Percentiles rank a stretch among this genome's conserved stretches.
phyloP scores from a whole-genome alignment of 2,113 vertebrate species.

The Notothenia coriiceps region DNA sequence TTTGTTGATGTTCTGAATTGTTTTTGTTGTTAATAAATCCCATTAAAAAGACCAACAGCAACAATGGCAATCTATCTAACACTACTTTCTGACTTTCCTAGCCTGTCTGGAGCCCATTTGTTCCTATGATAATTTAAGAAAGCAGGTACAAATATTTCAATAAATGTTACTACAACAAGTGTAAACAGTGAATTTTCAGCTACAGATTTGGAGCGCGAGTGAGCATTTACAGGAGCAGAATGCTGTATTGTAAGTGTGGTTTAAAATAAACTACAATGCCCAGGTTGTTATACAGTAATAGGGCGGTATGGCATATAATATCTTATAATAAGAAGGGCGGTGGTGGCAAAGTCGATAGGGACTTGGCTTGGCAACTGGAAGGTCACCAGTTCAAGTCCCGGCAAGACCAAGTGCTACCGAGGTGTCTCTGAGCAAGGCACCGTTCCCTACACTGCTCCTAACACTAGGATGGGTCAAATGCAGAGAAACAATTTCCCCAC shows the following conservation, averaged over 20 bases:
- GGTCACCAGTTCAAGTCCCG: too few relatives aligned
- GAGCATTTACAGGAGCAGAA: neutral
- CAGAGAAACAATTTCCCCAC: too few relatives aligned
- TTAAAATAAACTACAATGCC: slow-evolving; percentile 3
- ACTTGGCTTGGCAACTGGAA: too few relatives aligned
- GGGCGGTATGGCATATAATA: too few relatives aligned
- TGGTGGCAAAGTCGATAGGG: too few relatives aligned
- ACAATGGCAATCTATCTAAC: neutral
- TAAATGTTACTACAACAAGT: neutral
- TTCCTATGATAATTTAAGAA: neutral
- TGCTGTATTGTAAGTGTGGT: too few relatives aligned
- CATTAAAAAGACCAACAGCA: neutral
- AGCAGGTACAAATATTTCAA: neutral
- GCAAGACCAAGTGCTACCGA: too few relatives aligned
- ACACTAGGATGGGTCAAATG: too few relatives aligned
- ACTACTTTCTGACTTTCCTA: neutral
- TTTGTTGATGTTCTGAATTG: neutral
- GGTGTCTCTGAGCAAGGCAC: too few relatives aligned
- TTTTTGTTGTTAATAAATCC: neutral
- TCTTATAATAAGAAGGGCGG: too few relatives aligned
- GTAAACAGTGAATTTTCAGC: neutral
- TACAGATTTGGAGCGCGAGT: neutral
- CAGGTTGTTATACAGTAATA: neutral
- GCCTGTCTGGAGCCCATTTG: neutral
- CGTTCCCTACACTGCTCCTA: too few relatives aligned